Conservation (phyloP, 2,888 invertebrate species). For the Drosophila niveifrons region DNA sequence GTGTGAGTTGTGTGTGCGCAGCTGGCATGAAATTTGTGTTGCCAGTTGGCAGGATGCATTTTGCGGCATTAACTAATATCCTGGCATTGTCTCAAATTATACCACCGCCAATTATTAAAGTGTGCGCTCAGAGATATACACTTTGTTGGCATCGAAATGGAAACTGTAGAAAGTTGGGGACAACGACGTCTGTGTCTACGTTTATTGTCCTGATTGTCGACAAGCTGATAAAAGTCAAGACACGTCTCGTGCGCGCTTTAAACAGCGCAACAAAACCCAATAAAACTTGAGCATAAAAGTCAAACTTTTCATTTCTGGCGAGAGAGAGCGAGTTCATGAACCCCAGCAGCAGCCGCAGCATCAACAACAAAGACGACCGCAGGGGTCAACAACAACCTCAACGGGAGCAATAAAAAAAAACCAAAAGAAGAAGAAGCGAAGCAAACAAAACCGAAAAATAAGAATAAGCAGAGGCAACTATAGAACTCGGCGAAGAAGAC, state of each 20-base stretch:
- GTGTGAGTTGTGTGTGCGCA: slow-evolving; percentile 51
- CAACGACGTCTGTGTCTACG: slow-evolving; percentile 48
- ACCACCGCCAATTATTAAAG: slow-evolving; percentile 46
- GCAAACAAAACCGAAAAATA: slow-evolving; percentile 14
- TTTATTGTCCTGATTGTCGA: slow-evolving; percentile 40
- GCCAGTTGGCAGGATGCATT: slow-evolving; percentile 67
- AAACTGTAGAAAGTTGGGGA: slow-evolving; percentile 50
- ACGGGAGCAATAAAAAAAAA: slow-evolving; percentile 33
- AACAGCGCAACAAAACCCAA: slow-evolving; percentile 34
- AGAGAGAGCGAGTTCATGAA: slow-evolving; percentile 66
- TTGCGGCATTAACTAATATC: slow-evolving; percentile 71
- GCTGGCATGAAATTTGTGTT: slow-evolving; percentile 72
- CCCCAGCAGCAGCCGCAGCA: slow-evolving; percentile 41
- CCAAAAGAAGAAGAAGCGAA: slow-evolving; percentile 1
- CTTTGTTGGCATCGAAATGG: slow-evolving; percentile 32
- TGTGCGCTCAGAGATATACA: slow-evolving; percentile 2
- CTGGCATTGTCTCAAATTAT: slow-evolving; percentile 55
- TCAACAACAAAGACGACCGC: slow-evolving; percentile 28
- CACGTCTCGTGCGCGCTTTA: slow-evolving; percentile 50
- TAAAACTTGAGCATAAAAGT: slow-evolving; percentile 69
- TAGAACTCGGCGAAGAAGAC: slow-evolving; percentile 9
- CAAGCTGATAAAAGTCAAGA: slow-evolving; percentile 41
- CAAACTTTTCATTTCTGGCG: slow-evolving; percentile 67
- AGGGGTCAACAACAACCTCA: slow-evolving; percentile 50
- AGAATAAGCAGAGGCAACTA: slow-evolving; percentile 7